Percentiles rank a stretch among this genome's conserved stretches.
Conservation (phyloP, 2,113 vertebrate genomes). For the Entomyzon cyanotis region DNA sequence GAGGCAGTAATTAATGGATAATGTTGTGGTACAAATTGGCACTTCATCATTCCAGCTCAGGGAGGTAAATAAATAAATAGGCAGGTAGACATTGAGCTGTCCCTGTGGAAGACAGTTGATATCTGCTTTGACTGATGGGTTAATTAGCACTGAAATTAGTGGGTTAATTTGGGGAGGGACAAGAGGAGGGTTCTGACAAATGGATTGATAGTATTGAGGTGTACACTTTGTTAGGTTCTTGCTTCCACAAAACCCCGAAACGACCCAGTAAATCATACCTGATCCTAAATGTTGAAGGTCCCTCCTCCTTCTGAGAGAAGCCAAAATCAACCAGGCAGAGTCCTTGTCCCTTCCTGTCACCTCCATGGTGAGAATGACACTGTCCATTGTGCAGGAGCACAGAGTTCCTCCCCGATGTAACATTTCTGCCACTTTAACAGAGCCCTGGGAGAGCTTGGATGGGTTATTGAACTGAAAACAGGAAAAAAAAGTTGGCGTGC, state of each 20-base stretch:
- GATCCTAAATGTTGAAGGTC: neutral
- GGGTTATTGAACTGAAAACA: neutral
- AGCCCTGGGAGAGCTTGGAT: neutral
- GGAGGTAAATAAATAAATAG: neutral
- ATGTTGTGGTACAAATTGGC: neutral
- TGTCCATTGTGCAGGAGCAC: rapidly evolving
- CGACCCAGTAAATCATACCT: neutral
- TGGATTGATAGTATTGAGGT: neutral
- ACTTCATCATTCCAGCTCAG: neutral
- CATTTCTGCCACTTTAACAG: rapidly evolving
- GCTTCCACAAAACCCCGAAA: neutral
- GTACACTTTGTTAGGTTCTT: neutral
- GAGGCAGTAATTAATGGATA: neutral
- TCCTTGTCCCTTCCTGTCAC: neutral
- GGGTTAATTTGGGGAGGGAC: neutral
- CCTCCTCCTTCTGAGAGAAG: neutral
- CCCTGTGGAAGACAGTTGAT: neutral
- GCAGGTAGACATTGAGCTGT: neutral
- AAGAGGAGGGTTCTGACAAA: neutral
- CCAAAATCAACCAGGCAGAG: neutral
- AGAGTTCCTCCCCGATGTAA: neutral
- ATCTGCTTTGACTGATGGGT: neutral
- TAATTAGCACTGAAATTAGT: neutral
- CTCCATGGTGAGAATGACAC: neutral
- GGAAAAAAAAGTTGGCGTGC: neutral